phyloP scores from a whole-genome alignment of 2,797 vertebrate species.

The Enteromius thamalakanensis region DNA sequence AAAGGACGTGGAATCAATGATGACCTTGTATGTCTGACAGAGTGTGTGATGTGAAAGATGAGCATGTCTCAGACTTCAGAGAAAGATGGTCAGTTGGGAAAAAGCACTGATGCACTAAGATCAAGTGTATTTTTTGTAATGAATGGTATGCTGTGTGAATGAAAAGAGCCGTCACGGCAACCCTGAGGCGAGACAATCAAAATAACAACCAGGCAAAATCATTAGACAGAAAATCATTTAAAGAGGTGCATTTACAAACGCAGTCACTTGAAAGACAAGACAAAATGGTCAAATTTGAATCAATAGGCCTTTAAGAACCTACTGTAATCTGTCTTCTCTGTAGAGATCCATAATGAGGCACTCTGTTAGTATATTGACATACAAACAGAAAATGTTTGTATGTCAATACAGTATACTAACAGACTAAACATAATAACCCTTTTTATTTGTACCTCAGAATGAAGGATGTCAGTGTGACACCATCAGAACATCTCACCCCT shows the following conservation, averaged over 20 bases:
- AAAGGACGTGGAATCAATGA: conserved; percentile 3
- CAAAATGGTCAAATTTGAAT: background rate
- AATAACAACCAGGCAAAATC: background rate
- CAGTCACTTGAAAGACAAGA: background rate
- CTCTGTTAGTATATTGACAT: conserved; percentile 5
- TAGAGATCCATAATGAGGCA: background rate
- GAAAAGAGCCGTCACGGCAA: conserved; percentile 25
- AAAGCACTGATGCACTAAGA: conserved; percentile 25
- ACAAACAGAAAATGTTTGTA: too few species aligned
- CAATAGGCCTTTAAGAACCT: background rate
- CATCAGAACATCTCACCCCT: background rate
- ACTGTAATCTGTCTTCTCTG: background rate
- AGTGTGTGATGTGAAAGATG: conserved; percentile 23
- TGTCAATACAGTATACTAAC: too few species aligned
- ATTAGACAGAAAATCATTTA: conserved; percentile 6
- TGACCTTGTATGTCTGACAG: conserved; percentile 17
- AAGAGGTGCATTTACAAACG: conserved; percentile 17
- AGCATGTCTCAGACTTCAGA: background rate
- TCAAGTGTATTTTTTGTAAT: conserved; percentile 16
- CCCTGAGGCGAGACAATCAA: conserved; percentile 11
- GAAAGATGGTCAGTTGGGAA: background rate
- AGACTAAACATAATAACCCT: background rate
- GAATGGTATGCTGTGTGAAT: conserved; percentile 36
- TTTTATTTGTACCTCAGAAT: conserved; percentile 22
- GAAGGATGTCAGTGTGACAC: background rate